phyloP scores from a whole-genome alignment of 2,113 vertebrate species.

The Passerina amoena region DNA sequence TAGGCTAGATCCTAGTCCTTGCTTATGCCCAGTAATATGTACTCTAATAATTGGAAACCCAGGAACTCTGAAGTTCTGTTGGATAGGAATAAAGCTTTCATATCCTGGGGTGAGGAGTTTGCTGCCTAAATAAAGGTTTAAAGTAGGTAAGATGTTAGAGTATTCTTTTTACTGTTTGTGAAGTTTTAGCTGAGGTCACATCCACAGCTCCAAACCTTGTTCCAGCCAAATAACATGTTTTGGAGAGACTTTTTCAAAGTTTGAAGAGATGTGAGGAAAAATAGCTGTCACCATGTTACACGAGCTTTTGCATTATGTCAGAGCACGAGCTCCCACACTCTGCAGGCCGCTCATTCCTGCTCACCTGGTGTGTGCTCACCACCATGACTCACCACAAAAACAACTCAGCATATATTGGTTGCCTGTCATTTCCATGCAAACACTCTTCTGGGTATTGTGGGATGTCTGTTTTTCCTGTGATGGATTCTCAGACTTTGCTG shows the following conservation, averaged over 20 bases:
- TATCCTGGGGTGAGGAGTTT: neutral
- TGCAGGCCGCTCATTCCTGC: neutral
- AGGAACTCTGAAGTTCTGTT: neutral
- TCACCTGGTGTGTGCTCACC: neutral
- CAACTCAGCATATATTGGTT: neutral
- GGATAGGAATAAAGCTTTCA: neutral
- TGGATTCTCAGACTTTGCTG: neutral
- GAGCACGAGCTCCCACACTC: neutral
- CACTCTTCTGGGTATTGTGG: neutral
- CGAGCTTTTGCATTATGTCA: neutral
- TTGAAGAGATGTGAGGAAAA: neutral
- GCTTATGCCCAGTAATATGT: neutral
- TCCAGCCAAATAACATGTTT: neutral
- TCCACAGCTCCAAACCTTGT: neutral
- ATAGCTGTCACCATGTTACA: rapidly evolving
- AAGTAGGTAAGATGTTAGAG: neutral
- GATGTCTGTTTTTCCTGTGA: neutral
- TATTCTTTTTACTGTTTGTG: neutral
- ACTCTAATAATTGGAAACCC: neutral
- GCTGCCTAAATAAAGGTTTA: neutral
- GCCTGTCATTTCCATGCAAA: neutral
- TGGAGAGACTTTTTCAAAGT: neutral
- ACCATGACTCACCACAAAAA: neutral
- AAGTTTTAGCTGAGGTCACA: neutral
- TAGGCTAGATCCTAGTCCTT: neutral